Evolutionary conservation across 1,140 invertebrate genomes (phyloP).

Genomic region (Drosophila baimaii): DNA sequence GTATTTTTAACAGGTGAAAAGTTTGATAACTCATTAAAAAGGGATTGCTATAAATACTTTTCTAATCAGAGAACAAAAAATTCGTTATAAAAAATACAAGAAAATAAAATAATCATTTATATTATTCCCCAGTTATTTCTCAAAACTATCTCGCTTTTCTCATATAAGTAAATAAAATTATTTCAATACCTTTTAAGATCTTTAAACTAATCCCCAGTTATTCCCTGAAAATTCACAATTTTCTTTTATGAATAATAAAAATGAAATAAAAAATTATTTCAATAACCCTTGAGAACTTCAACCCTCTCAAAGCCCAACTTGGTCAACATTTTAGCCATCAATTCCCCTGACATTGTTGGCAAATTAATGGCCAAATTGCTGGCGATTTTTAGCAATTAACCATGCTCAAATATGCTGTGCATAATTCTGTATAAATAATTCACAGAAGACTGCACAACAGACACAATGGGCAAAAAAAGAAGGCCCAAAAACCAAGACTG

Average conservation of each 20-base stretch:
- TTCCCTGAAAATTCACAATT: too few species aligned
- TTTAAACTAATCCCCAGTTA: not conserved
- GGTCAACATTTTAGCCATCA: not conserved
- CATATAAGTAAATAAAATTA: not conserved
- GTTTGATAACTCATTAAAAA: not conserved
- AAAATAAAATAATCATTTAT: not conserved
- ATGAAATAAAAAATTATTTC: too few species aligned
- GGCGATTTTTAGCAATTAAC: conserved; percentile 61
- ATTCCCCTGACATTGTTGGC: not conserved
- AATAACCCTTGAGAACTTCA: not conserved
- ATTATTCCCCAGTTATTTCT: not conserved
- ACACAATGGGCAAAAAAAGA: conserved; percentile 39
- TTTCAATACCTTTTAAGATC: not conserved
- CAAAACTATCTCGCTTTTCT: too few species aligned
- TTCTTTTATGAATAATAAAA: not conserved
- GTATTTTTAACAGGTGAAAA: not conserved
- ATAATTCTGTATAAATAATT: conserved; percentile 72
- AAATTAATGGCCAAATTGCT: conserved; percentile 51
- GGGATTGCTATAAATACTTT: too few species aligned
- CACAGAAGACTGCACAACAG: conserved; percentile 51
- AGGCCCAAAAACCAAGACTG: conserved; percentile 30
- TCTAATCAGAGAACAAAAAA: not conserved
- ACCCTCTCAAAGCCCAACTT: not conserved
- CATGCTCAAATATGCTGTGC: conserved; percentile 36
- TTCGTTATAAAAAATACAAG: not conserved